Evolutionary conservation across 2,888 invertebrate species (phyloP).

Genomic region (Diarsia dahlii): DNA sequence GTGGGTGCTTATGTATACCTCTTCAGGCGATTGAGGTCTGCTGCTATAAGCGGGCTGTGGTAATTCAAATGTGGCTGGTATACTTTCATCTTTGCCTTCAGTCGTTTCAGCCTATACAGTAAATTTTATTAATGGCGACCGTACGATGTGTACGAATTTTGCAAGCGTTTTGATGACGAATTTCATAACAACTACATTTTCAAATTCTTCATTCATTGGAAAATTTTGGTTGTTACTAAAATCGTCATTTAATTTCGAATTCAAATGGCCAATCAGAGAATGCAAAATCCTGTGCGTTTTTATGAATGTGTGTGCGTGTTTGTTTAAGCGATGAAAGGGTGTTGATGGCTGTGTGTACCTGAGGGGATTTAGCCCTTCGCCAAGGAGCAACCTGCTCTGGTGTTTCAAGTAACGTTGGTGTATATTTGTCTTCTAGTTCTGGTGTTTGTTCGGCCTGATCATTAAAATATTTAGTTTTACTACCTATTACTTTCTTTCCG

Average conservation of each 20-base stretch:
- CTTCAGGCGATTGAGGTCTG: slow-evolving; percentile 81
- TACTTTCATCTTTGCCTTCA: slow-evolving; percentile 80
- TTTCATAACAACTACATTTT: slow-evolving; percentile 46
- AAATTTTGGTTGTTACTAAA: slow-evolving; percentile 40
- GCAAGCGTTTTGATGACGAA: slow-evolving; percentile 55
- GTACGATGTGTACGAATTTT: slow-evolving; percentile 73
- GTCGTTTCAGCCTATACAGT: slow-evolving; percentile 86
- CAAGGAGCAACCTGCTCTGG: slow-evolving; percentile 79
- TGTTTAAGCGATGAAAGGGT: slow-evolving; percentile 61
- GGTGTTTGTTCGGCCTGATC: slow-evolving; percentile 87
- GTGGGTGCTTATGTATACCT: slow-evolving; percentile 83
- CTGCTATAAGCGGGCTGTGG: slow-evolving; percentile 84
- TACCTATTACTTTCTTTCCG: slow-evolving; percentile 39
- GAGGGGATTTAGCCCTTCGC: slow-evolving; percentile 85
- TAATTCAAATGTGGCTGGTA: slow-evolving; percentile 81
- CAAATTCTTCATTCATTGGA: background rate
- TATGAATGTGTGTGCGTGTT: slow-evolving; percentile 63
- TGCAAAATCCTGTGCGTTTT: slow-evolving; percentile 62
- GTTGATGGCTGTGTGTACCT: slow-evolving; percentile 76
- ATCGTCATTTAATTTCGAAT: slow-evolving; percentile 45
- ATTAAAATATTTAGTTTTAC: slow-evolving; percentile 63
- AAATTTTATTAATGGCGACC: slow-evolving; percentile 85
- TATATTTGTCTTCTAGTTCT: slow-evolving; percentile 85
- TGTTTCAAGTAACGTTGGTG: slow-evolving; percentile 84
- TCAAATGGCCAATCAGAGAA: slow-evolving; percentile 53